Conservation (phyloP, 2,888 invertebrate genomes). For the Anorthoa munda region DNA sequence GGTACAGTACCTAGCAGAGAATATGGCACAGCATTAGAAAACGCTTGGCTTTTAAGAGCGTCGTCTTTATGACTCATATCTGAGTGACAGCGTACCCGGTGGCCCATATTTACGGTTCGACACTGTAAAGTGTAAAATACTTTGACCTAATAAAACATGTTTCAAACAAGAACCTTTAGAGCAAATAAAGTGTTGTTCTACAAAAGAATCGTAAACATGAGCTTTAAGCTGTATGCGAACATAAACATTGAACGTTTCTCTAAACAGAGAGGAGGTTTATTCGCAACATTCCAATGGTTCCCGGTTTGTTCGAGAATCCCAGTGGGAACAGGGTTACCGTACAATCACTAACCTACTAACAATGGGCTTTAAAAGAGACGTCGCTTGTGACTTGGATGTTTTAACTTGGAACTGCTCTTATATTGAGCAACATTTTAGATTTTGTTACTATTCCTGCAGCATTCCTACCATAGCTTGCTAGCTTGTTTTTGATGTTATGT, state of each 20-base stretch:
- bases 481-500: neutral
- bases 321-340: constrained; percentile 44
- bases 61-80: neutral
- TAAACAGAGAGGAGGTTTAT: constrained; percentile 76
- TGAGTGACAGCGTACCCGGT: neutral
- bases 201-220: constrained; percentile 64
- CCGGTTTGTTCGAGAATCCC: constrained; percentile 48
- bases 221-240: constrained; percentile 78
- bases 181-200: constrained; percentile 65
- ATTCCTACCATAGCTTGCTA: neutral
- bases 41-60: neutral
- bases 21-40: neutral
- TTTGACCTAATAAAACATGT: constrained; percentile 63
- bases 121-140: constrained; percentile 52
- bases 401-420: constrained; percentile 39
- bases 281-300: constrained; percentile 69
- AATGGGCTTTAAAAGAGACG: constrained; percentile 57
- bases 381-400: constrained; percentile 41
- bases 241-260: constrained; percentile 83
- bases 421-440: constrained; percentile 6
- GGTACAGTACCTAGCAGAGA: neutral
- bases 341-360: constrained; percentile 60
- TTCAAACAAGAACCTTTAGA: constrained; percentile 47
- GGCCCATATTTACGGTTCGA: neutral
- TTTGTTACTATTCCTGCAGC: neutral